Conservation (phyloP, 1,140 invertebrate species). For the Drosophila parvula region DNA sequence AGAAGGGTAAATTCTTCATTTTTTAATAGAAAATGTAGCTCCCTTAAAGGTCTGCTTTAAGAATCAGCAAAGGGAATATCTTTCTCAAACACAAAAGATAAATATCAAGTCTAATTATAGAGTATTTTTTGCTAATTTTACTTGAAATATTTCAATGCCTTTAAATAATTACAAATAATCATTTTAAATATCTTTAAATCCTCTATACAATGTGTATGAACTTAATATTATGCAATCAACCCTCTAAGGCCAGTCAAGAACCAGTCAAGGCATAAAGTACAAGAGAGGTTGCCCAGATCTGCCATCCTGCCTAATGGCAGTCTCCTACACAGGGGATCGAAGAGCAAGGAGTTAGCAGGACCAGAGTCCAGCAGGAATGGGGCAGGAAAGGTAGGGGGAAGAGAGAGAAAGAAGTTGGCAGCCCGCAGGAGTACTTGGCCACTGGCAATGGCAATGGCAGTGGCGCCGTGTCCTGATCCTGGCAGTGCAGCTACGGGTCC, state of each 20-base stretch:
- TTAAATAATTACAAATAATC: too few species aligned
- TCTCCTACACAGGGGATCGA: constrained; percentile 74
- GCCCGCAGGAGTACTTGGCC: constrained; percentile 37
- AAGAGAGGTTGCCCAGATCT: constrained; percentile 62
- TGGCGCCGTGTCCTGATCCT: constrained; percentile 21
- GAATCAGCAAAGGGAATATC: neutral
- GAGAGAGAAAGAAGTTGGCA: constrained; percentile 37
- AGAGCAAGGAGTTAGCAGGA: constrained; percentile 59
- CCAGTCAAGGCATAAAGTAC: constrained; percentile 60
- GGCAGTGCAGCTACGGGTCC: constrained; percentile 1
- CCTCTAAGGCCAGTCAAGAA: constrained; percentile 41
- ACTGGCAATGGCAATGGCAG: constrained; percentile 34
- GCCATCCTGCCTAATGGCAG: constrained; percentile 72
- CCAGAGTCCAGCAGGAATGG: neutral
- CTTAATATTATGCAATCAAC: neutral
- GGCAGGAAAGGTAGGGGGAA: neutral
- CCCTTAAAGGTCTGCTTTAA: neutral
- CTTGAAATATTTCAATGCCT: too few species aligned
- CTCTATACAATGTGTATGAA: neutral
- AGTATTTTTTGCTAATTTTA: too few species aligned
- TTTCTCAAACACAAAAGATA: accelerated
- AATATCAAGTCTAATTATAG: neutral
- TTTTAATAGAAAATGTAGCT: too few species aligned
- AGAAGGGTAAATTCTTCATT: neutral
- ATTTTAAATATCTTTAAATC: neutral